phyloP scores from a whole-genome alignment of 1,140 invertebrate genomes.

The Tetramorium alpestre region DNA sequence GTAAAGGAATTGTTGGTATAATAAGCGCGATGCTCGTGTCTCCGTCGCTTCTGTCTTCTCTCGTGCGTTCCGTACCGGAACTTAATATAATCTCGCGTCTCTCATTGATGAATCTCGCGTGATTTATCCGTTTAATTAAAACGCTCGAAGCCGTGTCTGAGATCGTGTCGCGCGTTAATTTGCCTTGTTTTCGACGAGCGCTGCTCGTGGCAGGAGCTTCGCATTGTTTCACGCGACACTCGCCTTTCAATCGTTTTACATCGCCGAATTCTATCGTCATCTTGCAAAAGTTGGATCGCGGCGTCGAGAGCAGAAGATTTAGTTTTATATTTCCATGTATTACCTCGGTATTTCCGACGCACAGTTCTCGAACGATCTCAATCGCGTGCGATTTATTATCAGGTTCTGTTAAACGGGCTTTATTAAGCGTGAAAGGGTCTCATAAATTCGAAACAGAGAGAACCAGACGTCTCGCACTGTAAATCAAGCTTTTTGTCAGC shows the following conservation, averaged over 20 bases:
- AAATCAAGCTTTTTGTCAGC: slow-evolving; percentile 65
- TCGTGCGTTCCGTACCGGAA: neutral
- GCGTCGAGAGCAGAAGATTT: slow-evolving; percentile 16
- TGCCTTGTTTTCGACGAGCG: slow-evolving; percentile 16
- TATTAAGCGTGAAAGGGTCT: slow-evolving; percentile 55
- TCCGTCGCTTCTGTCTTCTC: neutral
- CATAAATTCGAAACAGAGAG: slow-evolving; percentile 45
- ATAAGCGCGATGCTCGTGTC: slow-evolving; percentile 49
- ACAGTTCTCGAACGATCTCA: slow-evolving; percentile 7
- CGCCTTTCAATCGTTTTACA: neutral
- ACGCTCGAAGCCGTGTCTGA: slow-evolving; percentile 25
- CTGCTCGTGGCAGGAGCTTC: neutral
- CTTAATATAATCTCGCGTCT: slow-evolving; percentile 51
- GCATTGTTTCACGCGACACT: slow-evolving; percentile 11
- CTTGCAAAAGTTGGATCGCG: neutral
- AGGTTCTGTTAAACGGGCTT: slow-evolving; percentile 56
- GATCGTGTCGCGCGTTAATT: slow-evolving; percentile 20
- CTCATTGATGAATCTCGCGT: slow-evolving; percentile 53
- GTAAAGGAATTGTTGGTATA: slow-evolving; percentile 63
- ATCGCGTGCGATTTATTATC: slow-evolving; percentile 62
- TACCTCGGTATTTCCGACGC: slow-evolving; percentile 28
- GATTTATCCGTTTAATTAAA: slow-evolving; percentile 67
- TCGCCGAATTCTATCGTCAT: slow-evolving; percentile 9
- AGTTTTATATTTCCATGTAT: slow-evolving; percentile 23
- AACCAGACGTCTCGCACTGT: slow-evolving; percentile 40